Base-by-base conservation (phyloP, 1,140 invertebrate genomes). In the Drosophila lacertosa region DNA sequence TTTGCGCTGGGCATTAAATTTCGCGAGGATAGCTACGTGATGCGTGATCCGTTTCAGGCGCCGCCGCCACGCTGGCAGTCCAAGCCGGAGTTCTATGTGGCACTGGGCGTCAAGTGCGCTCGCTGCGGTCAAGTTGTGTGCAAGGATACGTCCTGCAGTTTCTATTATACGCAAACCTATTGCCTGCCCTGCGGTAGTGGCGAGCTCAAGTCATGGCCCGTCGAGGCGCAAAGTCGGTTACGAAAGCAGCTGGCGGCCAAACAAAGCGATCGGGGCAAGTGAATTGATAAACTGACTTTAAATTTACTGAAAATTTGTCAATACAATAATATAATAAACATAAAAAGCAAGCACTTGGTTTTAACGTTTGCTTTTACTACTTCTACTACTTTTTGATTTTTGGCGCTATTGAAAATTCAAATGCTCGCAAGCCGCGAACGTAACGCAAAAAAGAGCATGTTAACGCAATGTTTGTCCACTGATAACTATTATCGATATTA, bases 11-110 rank as follows among this genome's bases (percentile, higher is more conserved):
- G 92, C 33, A 89, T 95, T 6, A 78, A 89, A 64, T 94, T 96
- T 65, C 91, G 92, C 44, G 95, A 96, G 90, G 93, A 96, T 9
- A 94, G 93, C 65, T 98, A 95, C 90, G 90, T 97, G 0, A 96
- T 96, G 93, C 95, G 95, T 83, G 96, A 97, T 92, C 96, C 97
- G 3, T 97, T 97, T 82, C 93, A 93, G 81, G 91, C 94, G 1
- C 93, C 94, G 13, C 93, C 93, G 65, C 58, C 71, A 1, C 68
- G 75, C 10, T 74, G 82, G 81, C 75, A 89, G 42, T 91, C 92
- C 2, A 94, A 93, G 89, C 94, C 94, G 26, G 94, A 96, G 91
- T 92, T 92, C 57, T 93, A 96, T 81, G 89, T 96, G 20, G 92
- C 96, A 0, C 74, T 97, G 5, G 97, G 96, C n/a, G 92, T 93